Conservation (phyloP, 2,888 invertebrate genomes). For the Gastrophysa polygoni region DNA sequence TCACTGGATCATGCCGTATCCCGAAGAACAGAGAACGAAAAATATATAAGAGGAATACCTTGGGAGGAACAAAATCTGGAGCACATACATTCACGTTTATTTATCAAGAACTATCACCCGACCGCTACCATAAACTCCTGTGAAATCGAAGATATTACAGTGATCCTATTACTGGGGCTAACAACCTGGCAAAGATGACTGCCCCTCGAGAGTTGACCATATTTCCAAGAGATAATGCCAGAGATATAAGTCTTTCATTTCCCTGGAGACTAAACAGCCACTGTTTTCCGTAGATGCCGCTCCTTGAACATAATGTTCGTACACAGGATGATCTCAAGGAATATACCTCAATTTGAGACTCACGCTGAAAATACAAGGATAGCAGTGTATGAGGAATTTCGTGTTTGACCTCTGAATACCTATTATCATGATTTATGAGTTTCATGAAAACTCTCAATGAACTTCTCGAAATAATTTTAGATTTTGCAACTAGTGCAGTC, state of each 20-base stretch:
- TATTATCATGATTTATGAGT: too few species aligned
- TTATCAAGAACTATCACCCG: background rate
- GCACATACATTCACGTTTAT: background rate
- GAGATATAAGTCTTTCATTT: slow-evolving; percentile 54
- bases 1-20: too few species aligned
- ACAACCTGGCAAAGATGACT: slow-evolving; percentile 48
- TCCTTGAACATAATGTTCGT: slow-evolving; percentile 53
- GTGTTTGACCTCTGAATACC: too few species aligned
- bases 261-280: slow-evolving; percentile 52
- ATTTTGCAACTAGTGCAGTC: too few species aligned
- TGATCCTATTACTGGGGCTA: slow-evolving; percentile 39
- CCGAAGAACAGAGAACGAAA: too few species aligned
- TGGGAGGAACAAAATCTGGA: background rate
- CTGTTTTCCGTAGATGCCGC: slow-evolving; percentile 50
- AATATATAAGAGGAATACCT: too few species aligned
- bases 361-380: background rate
- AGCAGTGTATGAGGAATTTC: too few species aligned
- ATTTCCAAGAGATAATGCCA: slow-evolving; percentile 52
- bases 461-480: too few species aligned
- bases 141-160: slow-evolving; percentile 17
- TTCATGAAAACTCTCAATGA: too few species aligned
- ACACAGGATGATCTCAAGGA: slow-evolving; percentile 42
- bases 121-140: background rate
- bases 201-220: slow-evolving; percentile 50
- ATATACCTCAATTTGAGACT: background rate